phyloP scores from a whole-genome alignment of 1,140 invertebrate species.

The Zaprionus gabonicus region DNA sequence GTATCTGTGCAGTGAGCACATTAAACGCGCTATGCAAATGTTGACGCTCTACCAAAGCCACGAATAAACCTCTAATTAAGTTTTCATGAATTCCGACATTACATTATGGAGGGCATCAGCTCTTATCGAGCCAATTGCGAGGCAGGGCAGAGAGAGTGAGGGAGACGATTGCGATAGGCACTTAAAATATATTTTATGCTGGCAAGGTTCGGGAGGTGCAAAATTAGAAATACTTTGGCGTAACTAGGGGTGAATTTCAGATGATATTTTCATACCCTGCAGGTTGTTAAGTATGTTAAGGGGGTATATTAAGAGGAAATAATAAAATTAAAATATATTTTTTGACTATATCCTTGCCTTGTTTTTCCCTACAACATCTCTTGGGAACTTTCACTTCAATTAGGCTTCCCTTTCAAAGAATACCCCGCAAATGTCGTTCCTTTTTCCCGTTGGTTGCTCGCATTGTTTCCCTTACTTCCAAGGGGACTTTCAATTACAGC shows the following conservation, averaged over 20 bases:
- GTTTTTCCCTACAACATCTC: conserved; percentile 4
- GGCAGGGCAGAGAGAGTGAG: not conserved
- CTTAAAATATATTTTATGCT: conserved; percentile 27
- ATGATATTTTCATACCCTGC: not conserved
- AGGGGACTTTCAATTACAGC: conserved; percentile 35
- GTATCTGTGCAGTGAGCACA: conserved; percentile 67
- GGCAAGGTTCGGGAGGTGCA: not conserved
- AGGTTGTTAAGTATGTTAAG: not conserved
- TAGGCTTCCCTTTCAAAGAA: conserved; percentile 10
- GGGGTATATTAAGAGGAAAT: not conserved
- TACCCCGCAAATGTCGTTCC: conserved; percentile 54
- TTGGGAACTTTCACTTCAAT: conserved; percentile 25
- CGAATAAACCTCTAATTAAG: conserved; percentile 77
- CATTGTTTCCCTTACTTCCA: conserved; percentile 23
- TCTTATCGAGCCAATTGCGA: conserved; percentile 45
- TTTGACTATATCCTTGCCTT: no score
- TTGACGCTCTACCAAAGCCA: conserved; percentile 64
- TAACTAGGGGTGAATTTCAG: not conserved
- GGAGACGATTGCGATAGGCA: conserved; percentile 5
- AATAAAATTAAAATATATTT: no score
- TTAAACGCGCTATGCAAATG: conserved; percentile 79
- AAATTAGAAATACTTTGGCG: not conserved
- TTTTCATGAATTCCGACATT: conserved; percentile 73
- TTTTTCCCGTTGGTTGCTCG: conserved; percentile 33
- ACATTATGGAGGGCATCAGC: conserved; percentile 40